Conservation (phyloP, 2,113 vertebrate genomes). For the Litocranius walleri region DNA sequence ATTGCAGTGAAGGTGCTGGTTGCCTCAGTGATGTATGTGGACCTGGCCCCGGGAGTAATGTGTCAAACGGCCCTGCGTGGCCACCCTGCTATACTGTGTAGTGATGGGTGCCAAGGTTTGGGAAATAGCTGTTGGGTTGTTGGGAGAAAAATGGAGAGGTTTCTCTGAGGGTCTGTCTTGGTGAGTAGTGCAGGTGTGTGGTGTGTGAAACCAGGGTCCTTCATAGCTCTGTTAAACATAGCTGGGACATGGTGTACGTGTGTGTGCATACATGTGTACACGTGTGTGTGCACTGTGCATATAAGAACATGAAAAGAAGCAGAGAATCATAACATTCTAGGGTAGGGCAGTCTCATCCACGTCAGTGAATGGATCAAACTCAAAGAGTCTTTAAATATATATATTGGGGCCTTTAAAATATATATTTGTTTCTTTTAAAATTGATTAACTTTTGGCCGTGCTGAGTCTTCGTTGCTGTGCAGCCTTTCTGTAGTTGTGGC, state of each 20-base stretch:
- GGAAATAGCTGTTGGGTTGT: background rate
- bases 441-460: background rate
- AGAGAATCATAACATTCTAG: background rate
- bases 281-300: rapidly evolving
- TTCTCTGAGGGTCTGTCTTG: background rate
- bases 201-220: background rate
- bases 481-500: background rate
- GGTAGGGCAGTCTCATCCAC: background rate
- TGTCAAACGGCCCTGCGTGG: background rate
- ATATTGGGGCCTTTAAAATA: background rate
- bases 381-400: background rate
- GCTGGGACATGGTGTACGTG: background rate
- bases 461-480: background rate
- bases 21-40: background rate
- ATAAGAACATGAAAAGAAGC: background rate
- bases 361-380: background rate
- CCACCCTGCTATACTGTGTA: rapidly evolving
- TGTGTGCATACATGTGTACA: rapidly evolving
- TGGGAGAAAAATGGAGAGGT: background rate
- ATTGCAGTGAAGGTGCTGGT: background rate
- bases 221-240: background rate
- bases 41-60: background rate
- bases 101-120: background rate
- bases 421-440: background rate
- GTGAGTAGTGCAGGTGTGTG: background rate